Conservation (phyloP, 2,113 vertebrate genomes). For the Cephalophus harveyi region DNA sequence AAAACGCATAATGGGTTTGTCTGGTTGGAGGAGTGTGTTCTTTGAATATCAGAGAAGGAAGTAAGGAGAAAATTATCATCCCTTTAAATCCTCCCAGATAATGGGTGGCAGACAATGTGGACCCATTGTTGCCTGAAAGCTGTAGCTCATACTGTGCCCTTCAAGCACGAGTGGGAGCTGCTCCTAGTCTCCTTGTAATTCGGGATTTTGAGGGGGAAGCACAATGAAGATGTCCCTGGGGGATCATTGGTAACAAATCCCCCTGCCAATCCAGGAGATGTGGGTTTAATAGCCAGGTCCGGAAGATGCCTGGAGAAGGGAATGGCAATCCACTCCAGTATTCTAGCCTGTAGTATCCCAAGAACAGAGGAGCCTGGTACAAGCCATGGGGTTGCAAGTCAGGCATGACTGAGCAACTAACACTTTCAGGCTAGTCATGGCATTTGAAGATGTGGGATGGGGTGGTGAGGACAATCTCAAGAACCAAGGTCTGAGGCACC, state of each 20-base stretch:
- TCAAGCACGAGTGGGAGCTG: neutral
- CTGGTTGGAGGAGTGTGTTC: neutral
- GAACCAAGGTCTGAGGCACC: neutral
- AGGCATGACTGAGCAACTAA: neutral
- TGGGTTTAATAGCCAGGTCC: neutral
- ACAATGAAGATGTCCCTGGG: neutral
- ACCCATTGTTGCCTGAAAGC: neutral
- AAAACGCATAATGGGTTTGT: neutral
- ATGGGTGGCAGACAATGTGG: too few species aligned
- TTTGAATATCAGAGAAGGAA: slow-evolving; percentile 15
- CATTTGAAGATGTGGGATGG: neutral
- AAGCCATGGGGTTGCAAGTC: rapidly evolving
- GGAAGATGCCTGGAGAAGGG: neutral
- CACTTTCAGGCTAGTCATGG: neutral
- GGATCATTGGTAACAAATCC: neutral
- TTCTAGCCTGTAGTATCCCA: neutral
- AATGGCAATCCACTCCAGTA: neutral
- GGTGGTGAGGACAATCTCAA: neutral
- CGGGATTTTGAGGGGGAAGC: neutral
- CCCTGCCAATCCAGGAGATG: neutral
- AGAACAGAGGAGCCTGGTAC: neutral
- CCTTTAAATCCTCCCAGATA: neutral
- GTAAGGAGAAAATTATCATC: neutral
- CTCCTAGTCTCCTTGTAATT: neutral
- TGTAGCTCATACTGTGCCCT: neutral